Base-by-base conservation (phyloP, 1,140 invertebrate genomes). In the Penaeus chinensis region DNA sequence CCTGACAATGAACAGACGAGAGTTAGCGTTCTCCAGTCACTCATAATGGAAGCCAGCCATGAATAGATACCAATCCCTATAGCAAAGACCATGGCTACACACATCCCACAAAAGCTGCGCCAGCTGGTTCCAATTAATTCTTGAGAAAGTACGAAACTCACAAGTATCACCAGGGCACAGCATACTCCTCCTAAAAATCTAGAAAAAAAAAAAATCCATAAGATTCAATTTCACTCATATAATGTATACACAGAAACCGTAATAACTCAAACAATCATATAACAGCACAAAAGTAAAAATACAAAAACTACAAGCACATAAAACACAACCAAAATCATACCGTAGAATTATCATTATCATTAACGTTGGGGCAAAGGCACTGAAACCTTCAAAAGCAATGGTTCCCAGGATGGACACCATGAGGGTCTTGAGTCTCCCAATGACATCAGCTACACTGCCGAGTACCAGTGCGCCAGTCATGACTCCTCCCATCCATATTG, bases 71-170 rank as follows among this genome's bases (percentile, higher is more conserved):
- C 86, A 62, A 90, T 88, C n/a, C 89, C 89, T 61, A 88, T 16
- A n/a, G 89, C 82, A 83, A 88, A 90, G 16, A 74, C 83, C 83
- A 82, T 42, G 16, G 77, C 61, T 18, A 85, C 37, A 27, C 81
- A 61, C 11, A 90, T 81, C 27, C 85, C 89, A 87, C 84, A 87
- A 76, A 88, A 84, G 66, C 89, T 90, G 18, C 89, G 60, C 69
- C 84, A 86, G 37, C 84, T 87, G n/a, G 81, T 85, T 13, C 89
- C 89, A 71, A 90, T 74, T 11, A 90, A 76, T 69, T 90, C 89
- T 83, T 90, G 89, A 54, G 89, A 90, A 62, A 90, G 80, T 61
- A 90, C 89, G 62, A 90, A 90, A 71, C 89, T 88, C 24, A 62
- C 83, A 60, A 90, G 81, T 65, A 90, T 90, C 16, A 90, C 84